Evolutionary conservation across 2,113 vertebrate genomes (phyloP).

Genomic region (Pycnonotus jocosus): DNA sequence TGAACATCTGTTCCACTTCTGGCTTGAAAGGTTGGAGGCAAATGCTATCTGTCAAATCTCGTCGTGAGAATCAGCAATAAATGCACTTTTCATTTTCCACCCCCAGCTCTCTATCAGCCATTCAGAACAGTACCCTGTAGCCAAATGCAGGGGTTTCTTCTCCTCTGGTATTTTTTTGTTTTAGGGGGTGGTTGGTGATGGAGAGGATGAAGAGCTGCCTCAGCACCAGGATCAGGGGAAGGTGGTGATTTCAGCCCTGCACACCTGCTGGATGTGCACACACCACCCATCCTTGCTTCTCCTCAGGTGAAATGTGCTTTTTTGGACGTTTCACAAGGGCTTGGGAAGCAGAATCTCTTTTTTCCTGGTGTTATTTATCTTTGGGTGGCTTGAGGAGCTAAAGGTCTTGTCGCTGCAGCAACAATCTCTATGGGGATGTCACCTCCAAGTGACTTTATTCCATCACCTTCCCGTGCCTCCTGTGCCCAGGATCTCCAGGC

Average conservation of each 20-base stretch:
- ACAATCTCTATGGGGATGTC: constrained; percentile 18
- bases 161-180: neutral
- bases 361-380: neutral
- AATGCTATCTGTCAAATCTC: constrained; percentile 61
- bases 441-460: neutral
- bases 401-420: constrained; percentile 26
- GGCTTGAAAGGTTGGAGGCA: constrained; percentile 59
- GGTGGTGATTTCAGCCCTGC: neutral
- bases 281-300: rapidly evolving
- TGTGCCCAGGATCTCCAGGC: neutral
- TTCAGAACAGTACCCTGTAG: neutral
- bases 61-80: constrained; percentile 30
- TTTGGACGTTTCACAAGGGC: neutral
- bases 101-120: neutral
- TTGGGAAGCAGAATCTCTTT: neutral
- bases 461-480: neutral
- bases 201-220: neutral
- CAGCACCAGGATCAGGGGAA: neutral
- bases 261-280: neutral
- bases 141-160: neutral
- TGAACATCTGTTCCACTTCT: constrained; percentile 67
- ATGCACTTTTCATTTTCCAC: constrained; percentile 5
- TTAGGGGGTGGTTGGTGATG: neutral
- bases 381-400: neutral
- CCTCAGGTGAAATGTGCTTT: neutral